Evolutionary conservation across 1,140 invertebrate genomes (phyloP).

Genomic region (Harpegnathos saltator): DNA sequence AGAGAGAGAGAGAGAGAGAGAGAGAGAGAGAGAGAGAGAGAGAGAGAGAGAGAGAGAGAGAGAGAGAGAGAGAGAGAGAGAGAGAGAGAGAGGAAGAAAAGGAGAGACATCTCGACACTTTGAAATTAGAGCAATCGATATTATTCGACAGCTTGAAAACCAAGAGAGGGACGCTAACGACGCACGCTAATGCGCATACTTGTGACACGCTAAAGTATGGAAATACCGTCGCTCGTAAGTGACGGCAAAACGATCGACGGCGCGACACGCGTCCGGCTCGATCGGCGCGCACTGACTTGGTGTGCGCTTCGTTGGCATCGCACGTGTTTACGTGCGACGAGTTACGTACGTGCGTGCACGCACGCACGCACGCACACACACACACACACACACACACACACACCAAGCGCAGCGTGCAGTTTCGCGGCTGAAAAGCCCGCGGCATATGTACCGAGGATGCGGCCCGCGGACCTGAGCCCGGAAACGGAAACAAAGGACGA

Average conservation of each 20-base stretch:
- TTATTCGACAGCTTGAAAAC: conserved; percentile 1
- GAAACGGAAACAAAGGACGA: conserved; percentile 76
- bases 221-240: not conserved
- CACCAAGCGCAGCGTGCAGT: conserved; percentile 28
- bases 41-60: not conserved
- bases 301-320: not conserved
- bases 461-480: conserved; percentile 52
- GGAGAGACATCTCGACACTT: conserved; percentile 36
- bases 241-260: not conserved
- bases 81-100: not conserved
- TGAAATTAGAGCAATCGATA: conserved; percentile 5
- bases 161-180: not conserved
- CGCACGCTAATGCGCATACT: not conserved
- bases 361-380: not conserved
- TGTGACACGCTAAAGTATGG: too few species aligned
- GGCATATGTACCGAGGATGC: conserved; percentile 26
- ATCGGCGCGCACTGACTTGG: conserved; percentile 3
- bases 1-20: not conserved
- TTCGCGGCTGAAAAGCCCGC: conserved; percentile 30
- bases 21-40: not conserved
- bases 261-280: not conserved
- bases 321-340: not conserved
- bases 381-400: too few species aligned
- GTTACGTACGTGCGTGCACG: not conserved
- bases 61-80: not conserved